phyloP scores from a whole-genome alignment of 2,888 invertebrate genomes.

The Xestia c-nigrum region DNA sequence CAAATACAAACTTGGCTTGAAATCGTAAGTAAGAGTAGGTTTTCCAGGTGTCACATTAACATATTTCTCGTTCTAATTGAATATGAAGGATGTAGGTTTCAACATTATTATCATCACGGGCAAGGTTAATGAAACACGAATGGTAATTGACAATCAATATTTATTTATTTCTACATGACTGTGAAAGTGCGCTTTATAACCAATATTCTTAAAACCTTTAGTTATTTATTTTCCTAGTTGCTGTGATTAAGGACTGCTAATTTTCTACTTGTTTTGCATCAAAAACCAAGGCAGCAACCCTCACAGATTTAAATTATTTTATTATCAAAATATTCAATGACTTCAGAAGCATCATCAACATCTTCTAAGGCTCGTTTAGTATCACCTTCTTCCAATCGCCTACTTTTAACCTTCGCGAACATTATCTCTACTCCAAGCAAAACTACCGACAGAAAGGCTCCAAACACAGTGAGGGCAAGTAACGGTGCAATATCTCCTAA shows the following conservation, averaged over 20 bases:
- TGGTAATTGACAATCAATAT: background rate
- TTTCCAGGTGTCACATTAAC: too few relatives aligned
- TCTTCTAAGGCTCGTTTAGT: conserved; percentile 2
- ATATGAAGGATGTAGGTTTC: background rate
- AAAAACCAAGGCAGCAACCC: background rate
- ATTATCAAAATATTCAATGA: conserved; percentile 16
- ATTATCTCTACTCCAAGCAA: conserved; percentile 77
- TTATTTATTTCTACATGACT: background rate
- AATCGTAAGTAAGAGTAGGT: background rate
- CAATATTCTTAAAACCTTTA: background rate
- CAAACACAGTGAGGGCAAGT: conserved; percentile 70
- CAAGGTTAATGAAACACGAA: conserved; percentile 11
- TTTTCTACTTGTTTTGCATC: background rate
- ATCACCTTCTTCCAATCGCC: conserved; percentile 8
- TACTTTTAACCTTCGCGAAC: conserved; percentile 65
- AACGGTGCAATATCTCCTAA: conserved; percentile 79
- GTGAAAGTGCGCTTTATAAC: background rate
- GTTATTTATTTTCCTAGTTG: background rate
- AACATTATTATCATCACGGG: background rate
- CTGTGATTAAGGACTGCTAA: background rate
- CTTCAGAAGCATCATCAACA: conserved; percentile 4
- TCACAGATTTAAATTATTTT: conserved; percentile 9
- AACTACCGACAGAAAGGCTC: conserved; percentile 73
- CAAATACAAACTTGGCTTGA: background rate
- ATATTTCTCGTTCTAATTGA: background rate